A percentile compares a stretch with the other conserved stretches of the same genome.
phyloP scores from a whole-genome alignment of 2,113 vertebrate species.

The Mystacornis crossleyi region DNA sequence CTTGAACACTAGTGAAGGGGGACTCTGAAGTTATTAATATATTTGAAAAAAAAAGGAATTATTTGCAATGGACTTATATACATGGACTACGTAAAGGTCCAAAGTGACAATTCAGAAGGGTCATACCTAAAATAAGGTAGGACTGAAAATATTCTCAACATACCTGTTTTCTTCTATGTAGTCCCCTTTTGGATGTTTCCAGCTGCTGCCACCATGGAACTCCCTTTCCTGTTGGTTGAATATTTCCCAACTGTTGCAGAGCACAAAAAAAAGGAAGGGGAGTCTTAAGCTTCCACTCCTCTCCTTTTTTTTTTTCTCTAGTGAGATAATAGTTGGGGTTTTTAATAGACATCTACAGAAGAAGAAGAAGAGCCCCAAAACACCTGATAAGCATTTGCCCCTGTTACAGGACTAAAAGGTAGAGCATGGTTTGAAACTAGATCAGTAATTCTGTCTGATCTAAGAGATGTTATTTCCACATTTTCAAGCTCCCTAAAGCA shows the following conservation, averaged over 20 bases:
- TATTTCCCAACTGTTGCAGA: slow-evolving; percentile 43
- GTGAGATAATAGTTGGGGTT: slow-evolving; percentile 8
- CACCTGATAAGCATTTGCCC: slow-evolving; percentile 23
- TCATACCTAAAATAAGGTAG: background rate
- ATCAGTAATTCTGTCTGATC: background rate
- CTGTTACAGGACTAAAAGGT: background rate
- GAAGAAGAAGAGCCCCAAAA: background rate
- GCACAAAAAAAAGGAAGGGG: background rate
- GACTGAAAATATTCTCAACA: background rate
- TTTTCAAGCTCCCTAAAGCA: background rate
- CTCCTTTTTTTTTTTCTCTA: background rate
- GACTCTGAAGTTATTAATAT: background rate
- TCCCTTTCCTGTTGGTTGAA: background rate
- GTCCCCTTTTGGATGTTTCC: background rate
- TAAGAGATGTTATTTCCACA: background rate
- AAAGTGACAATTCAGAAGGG: background rate
- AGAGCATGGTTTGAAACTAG: slow-evolving; percentile 50
- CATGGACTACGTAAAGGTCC: background rate
- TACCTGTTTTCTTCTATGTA: background rate
- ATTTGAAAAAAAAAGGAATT: background rate
- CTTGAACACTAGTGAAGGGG: background rate
- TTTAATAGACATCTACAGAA: slow-evolving; percentile 34
- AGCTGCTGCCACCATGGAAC: background rate
- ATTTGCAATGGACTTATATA: background rate
- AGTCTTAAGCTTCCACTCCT: background rate